phyloP scores from a whole-genome alignment of 2,888 invertebrate genomes.

The Incurvaria masculella region DNA sequence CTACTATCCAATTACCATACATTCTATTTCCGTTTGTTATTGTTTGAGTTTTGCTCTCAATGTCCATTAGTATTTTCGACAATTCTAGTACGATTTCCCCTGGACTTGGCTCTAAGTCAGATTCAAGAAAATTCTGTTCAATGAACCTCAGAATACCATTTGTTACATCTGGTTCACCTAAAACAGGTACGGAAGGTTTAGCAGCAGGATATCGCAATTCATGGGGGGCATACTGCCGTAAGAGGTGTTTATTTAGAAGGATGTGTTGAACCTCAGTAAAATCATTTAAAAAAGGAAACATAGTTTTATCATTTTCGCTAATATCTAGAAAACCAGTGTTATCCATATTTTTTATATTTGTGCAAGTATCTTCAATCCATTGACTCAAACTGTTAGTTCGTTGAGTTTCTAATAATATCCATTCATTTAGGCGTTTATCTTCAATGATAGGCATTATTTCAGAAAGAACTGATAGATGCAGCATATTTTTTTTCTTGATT shows the following conservation, averaged over 20 bases:
- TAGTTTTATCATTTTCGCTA: constrained; percentile 21
- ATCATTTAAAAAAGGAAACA: constrained; percentile 32
- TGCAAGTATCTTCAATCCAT: constrained; percentile 31
- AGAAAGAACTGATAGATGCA: constrained; percentile 32
- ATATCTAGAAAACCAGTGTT: too few species aligned
- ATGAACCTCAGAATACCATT: constrained; percentile 35
- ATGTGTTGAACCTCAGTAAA: constrained; percentile 24
- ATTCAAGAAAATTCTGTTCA: constrained; percentile 33
- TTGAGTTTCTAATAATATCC: constrained; percentile 35
- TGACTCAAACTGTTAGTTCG: constrained; percentile 30
- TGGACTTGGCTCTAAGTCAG: constrained; percentile 35
- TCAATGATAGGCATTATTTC: constrained; percentile 41
- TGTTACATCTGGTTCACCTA: constrained; percentile 46
- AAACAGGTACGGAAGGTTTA: constrained; percentile 33
- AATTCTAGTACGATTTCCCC: constrained; percentile 45
- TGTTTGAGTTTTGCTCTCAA: constrained; percentile 31
- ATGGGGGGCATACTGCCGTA: constrained; percentile 36
- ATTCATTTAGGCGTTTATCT: constrained; percentile 30
- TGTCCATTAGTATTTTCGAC: constrained; percentile 26
- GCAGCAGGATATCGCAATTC: constrained; percentile 22
- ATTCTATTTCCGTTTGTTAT: constrained; percentile 22
- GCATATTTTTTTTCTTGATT: constrained; percentile 27
- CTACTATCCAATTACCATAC: constrained; percentile 59
- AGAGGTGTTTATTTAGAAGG: constrained; percentile 20
- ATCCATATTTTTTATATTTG: constrained; percentile 19